Evolutionary conservation across 2,113 vertebrate species (phyloP), one percentile per base, ranked within the genome.

Genomic region (Otolemur garnettii): DNA sequence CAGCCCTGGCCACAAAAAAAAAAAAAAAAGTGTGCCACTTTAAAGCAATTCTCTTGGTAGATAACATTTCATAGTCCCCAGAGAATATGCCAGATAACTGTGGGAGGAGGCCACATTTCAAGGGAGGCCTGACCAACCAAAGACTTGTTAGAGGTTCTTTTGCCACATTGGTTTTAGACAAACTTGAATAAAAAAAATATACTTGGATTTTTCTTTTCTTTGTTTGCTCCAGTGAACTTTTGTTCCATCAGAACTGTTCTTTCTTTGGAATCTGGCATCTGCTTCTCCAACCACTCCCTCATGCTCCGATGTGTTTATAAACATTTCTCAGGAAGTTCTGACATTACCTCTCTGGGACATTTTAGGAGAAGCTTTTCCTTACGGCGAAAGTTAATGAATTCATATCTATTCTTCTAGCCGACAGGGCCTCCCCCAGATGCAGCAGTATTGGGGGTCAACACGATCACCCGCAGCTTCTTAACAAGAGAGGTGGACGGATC

Each of bases 141-240:
- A 96, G 68, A n/a, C 42, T 22, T 8, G 22, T 2, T 35, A 2
- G 42, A 92, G 60, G 13, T 72, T 53, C 45, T 35, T 89, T 66
- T 90, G 38, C 80, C 30, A 11, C 13, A 42, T 24, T 82, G 80
- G 66, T 91, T 97, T 97, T 84, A 97, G 96, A 93, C 81, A 93
- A 89, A 75, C 45, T 77, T 90, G 33, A 94, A 87, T 18, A 92
- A n/a, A 86, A 97, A 93, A 93, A 96, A 92, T 1, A n/a, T 53
- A 85, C 53, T 92, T 95, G 28, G 94, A 14, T 97, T 97, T 97
- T 97, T 71, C 95, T 72, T 96, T 93, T 90, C 84, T 96, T 97
- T 95, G 53, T 96, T 93, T 96, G 96, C 95, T 92, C 96, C 92
- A 90, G 97, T 98, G 98, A 98, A 98, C 96, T 98, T 98, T 98